phyloP scores from a whole-genome alignment of 2,888 invertebrate genomes.

The Myopa testacea region DNA sequence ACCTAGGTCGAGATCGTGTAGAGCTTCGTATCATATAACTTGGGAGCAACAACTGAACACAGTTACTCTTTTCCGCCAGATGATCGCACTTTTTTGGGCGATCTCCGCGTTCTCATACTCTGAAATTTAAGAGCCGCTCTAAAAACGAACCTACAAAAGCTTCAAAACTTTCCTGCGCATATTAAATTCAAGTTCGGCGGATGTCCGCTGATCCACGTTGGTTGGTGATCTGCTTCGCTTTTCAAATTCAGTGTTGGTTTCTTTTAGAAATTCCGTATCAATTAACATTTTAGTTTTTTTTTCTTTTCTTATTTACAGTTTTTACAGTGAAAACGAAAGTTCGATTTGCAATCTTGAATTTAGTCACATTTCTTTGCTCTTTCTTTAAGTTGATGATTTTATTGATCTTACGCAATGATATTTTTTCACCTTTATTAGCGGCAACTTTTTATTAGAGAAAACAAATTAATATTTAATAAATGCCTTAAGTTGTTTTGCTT shows the following conservation, averaged over 20 bases:
- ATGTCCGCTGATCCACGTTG: conserved; percentile 11
- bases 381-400: no score
- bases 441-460: no score
- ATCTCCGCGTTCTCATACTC: not conserved
- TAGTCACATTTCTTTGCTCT: no score
- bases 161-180: not conserved
- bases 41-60: not conserved
- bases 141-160: not conserved
- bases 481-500: no score
- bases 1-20: not conserved
- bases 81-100: not conserved
- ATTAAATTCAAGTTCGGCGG: conserved; percentile 4
- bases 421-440: no score
- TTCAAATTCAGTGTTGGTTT: not conserved
- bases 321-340: not conserved
- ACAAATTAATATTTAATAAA: no score
- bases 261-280: not conserved
- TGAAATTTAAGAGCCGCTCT: not conserved
- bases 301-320: not conserved
- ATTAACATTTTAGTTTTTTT: not conserved
- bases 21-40: not conserved
- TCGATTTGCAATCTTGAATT: no score
- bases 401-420: no score
- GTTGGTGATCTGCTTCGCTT: not conserved
- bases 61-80: not conserved